A percentile compares a stretch with the other conserved stretches of the same genome.
These are phyloP conservation scores for Tarsius wallacei DNA, from an alignment of 2,797 vertebrate species.

Conservation along the genomic window DNA sequence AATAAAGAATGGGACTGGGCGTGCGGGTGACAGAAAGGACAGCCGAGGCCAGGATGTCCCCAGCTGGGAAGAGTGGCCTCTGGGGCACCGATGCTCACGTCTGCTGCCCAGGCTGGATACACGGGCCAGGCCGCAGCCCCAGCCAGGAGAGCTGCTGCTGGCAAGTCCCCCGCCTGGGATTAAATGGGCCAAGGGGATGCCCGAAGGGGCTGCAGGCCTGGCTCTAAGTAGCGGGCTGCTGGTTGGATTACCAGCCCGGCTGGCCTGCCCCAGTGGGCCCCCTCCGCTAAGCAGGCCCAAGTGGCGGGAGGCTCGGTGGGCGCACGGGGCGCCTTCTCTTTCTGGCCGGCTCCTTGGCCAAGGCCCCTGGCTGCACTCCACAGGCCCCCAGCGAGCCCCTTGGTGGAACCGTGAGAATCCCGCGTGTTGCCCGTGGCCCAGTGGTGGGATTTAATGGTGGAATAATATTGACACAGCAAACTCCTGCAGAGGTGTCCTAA, in stretches of 20 bases:
- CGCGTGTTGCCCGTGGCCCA: slow-evolving; percentile 91
- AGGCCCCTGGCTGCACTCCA: slow-evolving; percentile 43
- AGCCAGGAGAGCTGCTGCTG: accelerated
- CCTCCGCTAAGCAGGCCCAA: slow-evolving; percentile 82
- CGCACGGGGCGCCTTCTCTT: slow-evolving; percentile 90
- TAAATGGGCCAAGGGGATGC: slow-evolving; percentile 87
- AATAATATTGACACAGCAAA: slow-evolving; percentile 93
- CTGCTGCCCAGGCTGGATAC: not conserved
- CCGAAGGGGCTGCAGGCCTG: slow-evolving; percentile 86
- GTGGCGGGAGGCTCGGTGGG: slow-evolving; percentile 88
- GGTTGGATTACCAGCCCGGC: not conserved
- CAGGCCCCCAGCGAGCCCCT: slow-evolving; percentile 82
- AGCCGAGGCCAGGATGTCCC: not conserved
- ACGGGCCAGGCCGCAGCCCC: not conserved
- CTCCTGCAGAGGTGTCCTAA: slow-evolving; percentile 92
- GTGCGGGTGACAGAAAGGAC: not conserved
- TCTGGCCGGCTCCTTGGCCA: slow-evolving; percentile 35
- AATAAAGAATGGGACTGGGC: not conserved
- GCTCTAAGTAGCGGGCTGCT: slow-evolving; percentile 89
- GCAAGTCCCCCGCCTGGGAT: not conserved
- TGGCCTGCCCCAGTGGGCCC: slow-evolving; percentile 78
- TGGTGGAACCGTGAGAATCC: slow-evolving; percentile 84
- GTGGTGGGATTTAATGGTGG: slow-evolving; percentile 91
- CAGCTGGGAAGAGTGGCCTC: accelerated
- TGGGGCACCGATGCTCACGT: accelerated